These are phyloP conservation scores for Globia sparganii DNA, from an alignment of 2,888 invertebrate species.

Conservation along the genomic window DNA sequence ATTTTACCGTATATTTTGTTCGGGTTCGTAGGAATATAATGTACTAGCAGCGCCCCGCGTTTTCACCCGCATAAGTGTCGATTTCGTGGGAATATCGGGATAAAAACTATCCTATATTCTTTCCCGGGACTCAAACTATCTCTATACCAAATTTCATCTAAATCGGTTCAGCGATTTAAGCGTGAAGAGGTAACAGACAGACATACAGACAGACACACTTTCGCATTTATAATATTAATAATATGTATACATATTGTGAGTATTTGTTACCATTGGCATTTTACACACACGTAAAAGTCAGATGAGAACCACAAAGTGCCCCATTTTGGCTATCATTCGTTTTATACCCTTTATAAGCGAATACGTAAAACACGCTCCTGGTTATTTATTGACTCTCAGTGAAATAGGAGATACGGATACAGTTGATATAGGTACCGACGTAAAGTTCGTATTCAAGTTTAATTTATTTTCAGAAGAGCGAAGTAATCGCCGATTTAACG, in stretches of 20 bases:
- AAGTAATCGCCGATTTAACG: not conserved
- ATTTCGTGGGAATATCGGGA: too few relatives aligned
- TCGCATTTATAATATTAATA: too few relatives aligned
- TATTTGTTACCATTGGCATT: constrained; percentile 70
- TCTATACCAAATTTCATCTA: too few relatives aligned
- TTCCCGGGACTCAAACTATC: too few relatives aligned
- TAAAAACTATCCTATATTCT: too few relatives aligned
- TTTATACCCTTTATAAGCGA: constrained; percentile 71
- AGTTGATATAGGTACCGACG: not conserved
- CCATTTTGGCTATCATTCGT: constrained; percentile 71
- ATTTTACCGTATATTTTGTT: constrained; percentile 25
- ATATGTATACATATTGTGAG: too few relatives aligned
- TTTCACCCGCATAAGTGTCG: too few relatives aligned
- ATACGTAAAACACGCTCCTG: constrained; percentile 56
- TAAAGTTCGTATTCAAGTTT: not conserved
- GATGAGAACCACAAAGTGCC: constrained; percentile 72
- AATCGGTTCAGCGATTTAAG: too few relatives aligned
- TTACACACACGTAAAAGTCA: constrained; percentile 75
- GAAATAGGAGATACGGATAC: constrained; percentile 37
- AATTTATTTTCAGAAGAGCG: constrained; percentile 31
- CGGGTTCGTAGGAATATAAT: constrained; percentile 16
- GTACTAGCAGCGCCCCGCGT: too few relatives aligned
- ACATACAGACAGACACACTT: too few relatives aligned
- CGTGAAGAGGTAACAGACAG: too few relatives aligned
- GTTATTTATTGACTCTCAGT: constrained; percentile 62